Evolutionary conservation across 1,140 invertebrate species (phyloP), one percentile per base, ranked within the genome.

Genomic region (Microplitis demolitor): DNA sequence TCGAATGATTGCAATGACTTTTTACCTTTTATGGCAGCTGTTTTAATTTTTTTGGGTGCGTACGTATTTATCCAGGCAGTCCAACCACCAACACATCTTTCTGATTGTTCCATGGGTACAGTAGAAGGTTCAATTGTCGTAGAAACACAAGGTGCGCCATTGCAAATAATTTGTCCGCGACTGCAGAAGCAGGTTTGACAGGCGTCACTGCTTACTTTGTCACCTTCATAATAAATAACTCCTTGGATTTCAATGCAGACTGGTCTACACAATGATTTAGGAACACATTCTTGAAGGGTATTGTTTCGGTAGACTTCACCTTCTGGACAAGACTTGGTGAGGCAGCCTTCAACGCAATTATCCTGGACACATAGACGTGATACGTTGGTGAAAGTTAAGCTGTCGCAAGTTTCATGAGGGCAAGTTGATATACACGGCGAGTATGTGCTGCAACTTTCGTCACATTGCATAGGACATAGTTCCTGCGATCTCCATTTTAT

Each of bases 391-490:
- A 93, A 90, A 9, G 90, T 88, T 24, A 92, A 87, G 79, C 95
- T 95, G 71, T 96, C 93, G 79, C 96, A 97, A 0, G 94, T 97
- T 82, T 93, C 91, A 2, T 89, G 86, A 0, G 95, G 94, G 81
- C 96, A 97, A 1, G 93, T 89, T 0, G 93, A 90, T 4, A 96
- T 89, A 78, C 95, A 97, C 3, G 94, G 90, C 64, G 91, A 93
- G 83, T 97, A 97, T 6, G 89, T 89, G 2, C 92, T 90, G 77
- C 94, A 95, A 16, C 88, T 88, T 75, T 92, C 91, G 81, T 96
- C 93, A 81, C 96, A 97, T 83, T 97, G 95, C 83, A 97, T 93
- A 1, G 95, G 95, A 79, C 96, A 97, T 11, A 95, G 85, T 50
- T 93, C 88, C 78, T 94, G 93, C 1, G 90, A 90, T 66, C 96